phyloP scores from a whole-genome alignment of 2,797 vertebrate species.

The Furcifer pardalis region DNA sequence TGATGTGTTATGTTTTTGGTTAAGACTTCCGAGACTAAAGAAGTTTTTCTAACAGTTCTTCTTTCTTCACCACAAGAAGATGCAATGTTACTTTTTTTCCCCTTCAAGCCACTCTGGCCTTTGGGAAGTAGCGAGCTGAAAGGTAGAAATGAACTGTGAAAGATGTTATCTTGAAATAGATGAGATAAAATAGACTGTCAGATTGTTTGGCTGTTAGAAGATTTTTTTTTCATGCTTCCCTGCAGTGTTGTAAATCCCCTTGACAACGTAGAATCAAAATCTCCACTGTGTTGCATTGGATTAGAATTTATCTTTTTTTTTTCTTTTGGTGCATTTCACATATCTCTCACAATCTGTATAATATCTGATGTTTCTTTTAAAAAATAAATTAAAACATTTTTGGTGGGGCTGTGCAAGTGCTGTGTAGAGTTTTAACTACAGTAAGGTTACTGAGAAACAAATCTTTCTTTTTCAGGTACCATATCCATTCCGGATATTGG shows the following conservation, averaged over 20 bases:
- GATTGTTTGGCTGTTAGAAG: background rate
- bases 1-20: background rate
- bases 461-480: too few relatives aligned
- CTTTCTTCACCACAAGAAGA: background rate
- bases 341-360: background rate
- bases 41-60: background rate
- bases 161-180: background rate
- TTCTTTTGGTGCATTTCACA: background rate
- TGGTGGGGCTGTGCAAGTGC: too few relatives aligned
- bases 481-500: too few relatives aligned
- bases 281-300: background rate
- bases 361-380: background rate
- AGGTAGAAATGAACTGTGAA: background rate
- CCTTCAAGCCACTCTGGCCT: background rate
- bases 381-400: background rate
- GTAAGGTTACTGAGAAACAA: background rate
- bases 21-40: background rate
- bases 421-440: background rate
- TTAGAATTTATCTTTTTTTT: background rate
- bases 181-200: background rate
- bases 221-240: background rate
- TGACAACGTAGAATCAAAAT: background rate
- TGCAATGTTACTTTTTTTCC: background rate
- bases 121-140: background rate
- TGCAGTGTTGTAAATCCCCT: background rate